These are phyloP conservation scores for Urophycis tenuis DNA, from an alignment of 2,797 vertebrate species.

Conservation along the genomic window DNA sequence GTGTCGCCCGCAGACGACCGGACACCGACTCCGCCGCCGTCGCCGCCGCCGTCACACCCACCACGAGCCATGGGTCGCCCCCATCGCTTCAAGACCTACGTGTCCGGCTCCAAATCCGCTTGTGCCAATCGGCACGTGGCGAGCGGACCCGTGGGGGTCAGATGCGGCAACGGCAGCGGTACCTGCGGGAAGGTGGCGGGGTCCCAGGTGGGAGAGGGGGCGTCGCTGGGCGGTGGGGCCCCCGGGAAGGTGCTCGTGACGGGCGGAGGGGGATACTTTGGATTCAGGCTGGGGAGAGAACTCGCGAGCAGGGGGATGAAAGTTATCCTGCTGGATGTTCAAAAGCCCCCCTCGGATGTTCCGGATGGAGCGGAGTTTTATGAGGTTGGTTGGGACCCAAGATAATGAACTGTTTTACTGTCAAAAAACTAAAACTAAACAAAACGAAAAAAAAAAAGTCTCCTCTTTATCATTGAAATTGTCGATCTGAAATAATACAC, in stretches of 20 bases:
- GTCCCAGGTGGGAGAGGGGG: conserved; percentile 37
- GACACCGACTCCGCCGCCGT: conserved; percentile 34
- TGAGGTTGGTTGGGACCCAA: conserved; percentile 67
- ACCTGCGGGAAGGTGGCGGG: conserved; percentile 30
- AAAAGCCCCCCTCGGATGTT: conserved; percentile 70
- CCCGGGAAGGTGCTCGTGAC: conserved; percentile 78
- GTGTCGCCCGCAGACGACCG: conserved; percentile 49
- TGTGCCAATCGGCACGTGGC: conserved; percentile 45
- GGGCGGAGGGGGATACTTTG: conserved; percentile 87
- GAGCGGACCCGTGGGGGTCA: conserved; percentile 41
- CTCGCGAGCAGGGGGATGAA: conserved; percentile 71
- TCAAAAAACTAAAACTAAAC: neutral
- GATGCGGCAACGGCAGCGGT: conserved; percentile 29
- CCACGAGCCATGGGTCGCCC: conserved; percentile 45
- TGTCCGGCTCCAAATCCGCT: neutral
- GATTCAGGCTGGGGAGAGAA: conserved; percentile 78
- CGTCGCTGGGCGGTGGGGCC: neutral
- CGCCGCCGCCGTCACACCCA: conserved; percentile 29
- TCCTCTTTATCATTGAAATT: no score
- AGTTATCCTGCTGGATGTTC: conserved; percentile 80
- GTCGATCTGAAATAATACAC: neutral
- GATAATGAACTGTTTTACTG: neutral
- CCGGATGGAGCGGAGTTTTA: conserved; percentile 72
- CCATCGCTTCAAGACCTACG: neutral
- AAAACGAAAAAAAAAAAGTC: neutral